These are phyloP conservation scores for Dryobotodes eremita DNA, from an alignment of 2,888 invertebrate genomes.

Conservation along the genomic window DNA sequence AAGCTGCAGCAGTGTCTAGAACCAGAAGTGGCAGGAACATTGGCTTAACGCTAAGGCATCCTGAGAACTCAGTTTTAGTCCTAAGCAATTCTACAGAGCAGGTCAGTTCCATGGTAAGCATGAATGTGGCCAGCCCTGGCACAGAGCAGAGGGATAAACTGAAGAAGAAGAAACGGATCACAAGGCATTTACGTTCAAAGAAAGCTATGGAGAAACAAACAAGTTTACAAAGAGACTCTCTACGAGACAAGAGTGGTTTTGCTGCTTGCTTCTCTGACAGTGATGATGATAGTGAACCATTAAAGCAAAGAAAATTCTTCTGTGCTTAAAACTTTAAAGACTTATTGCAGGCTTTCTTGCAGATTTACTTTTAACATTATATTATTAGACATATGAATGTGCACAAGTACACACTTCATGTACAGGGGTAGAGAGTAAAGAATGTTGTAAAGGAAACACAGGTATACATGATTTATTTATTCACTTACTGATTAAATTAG, in stretches of 20 bases:
- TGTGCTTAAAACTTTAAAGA: constrained; percentile 69
- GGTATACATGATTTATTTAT: constrained; percentile 25
- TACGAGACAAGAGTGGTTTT: constrained; percentile 84
- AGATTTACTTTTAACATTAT: constrained; percentile 39
- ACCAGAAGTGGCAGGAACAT: constrained; percentile 83
- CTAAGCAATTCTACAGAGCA: constrained; percentile 80
- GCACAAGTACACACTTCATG: constrained; percentile 41
- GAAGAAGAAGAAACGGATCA: constrained; percentile 70
- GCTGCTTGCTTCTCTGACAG: constrained; percentile 87
- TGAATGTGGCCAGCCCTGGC: constrained; percentile 79
- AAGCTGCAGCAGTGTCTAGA: constrained; percentile 74
- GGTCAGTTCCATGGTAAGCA: constrained; percentile 78
- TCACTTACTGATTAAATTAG: constrained; percentile 62
- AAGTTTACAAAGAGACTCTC: constrained; percentile 75
- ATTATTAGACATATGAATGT: constrained; percentile 46
- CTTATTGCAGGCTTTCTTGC: constrained; percentile 44
- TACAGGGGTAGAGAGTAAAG: constrained; percentile 50
- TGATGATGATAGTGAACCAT: constrained; percentile 84
- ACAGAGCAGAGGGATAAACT: constrained; percentile 50
- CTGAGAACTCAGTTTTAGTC: constrained; percentile 81
- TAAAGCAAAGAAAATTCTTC: constrained; percentile 82
- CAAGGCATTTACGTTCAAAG: constrained; percentile 70
- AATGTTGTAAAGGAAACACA: constrained; percentile 29
- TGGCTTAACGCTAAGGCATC: constrained; percentile 73
- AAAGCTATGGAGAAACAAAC: constrained; percentile 73